Evolutionary conservation across 92 coral and sea anemone species (phyloP).

Genomic region (Zoanthus gigantus): DNA sequence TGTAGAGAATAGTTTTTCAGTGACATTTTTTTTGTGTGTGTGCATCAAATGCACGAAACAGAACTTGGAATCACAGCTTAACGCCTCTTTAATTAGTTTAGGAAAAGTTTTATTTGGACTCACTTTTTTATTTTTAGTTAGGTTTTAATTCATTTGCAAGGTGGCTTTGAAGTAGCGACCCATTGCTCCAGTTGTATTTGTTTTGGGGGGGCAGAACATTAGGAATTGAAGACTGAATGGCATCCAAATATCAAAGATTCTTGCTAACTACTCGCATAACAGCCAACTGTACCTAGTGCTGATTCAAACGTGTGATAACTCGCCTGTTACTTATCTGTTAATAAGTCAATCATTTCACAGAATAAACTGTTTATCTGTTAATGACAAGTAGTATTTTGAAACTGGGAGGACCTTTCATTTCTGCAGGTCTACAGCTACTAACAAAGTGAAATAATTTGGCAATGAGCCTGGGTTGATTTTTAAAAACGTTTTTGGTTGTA

Average conservation of each 20-base stretch:
- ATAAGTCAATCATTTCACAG: slow-evolving; percentile 11
- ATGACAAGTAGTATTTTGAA: not conserved
- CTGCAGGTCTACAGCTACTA: not conserved
- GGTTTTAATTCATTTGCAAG: not conserved
- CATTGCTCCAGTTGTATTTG: not conserved
- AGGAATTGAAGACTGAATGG: not conserved
- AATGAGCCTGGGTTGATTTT: not conserved
- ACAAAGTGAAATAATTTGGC: not conserved
- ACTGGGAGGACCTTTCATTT: not conserved
- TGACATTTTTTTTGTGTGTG: not conserved
- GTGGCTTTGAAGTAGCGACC: not conserved
- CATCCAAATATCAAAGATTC: not conserved
- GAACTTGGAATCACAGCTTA: not conserved
- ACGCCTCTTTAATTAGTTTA: not conserved
- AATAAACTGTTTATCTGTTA: slow-evolving; percentile 26
- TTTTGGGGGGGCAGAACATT: too few relatives aligned
- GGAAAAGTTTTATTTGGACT: not conserved
- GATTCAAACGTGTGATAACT: slow-evolving; percentile 4
- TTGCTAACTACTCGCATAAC: not conserved
- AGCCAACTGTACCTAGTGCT: not conserved
- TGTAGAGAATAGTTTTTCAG: not conserved
- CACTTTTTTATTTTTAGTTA: not conserved
- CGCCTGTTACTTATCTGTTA: not conserved
- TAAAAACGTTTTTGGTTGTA: too few relatives aligned
- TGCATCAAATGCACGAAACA: not conserved